Base-by-base conservation (phyloP, 2,888 invertebrate genomes). In the Drosophila meridiana region DNA sequence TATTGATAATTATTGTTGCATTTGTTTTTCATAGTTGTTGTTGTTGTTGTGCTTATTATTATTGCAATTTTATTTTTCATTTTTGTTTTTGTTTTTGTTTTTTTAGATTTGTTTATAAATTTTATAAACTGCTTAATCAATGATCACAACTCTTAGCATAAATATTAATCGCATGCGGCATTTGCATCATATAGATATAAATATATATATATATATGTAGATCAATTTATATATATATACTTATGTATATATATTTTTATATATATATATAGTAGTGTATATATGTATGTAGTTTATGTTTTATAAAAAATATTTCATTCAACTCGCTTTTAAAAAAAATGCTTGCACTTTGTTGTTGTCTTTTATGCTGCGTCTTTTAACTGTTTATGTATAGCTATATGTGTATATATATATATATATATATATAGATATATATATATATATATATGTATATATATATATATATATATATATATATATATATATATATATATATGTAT, bases 81-180 rank as follows among this genome's bases (percentile, higher is more conserved):
- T 69, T 76, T 60, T 42, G n/a, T 52, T 64, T 60, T 68, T 53
- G 1, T 58, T 67, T 62, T 59, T 80, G 73, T 66, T 67, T 79
- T 40, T 69, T 66, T 80, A 50, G 58, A 58, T 57, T 76, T 74
- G 80, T 80, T 86, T 87, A 79, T 78, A 68, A 69, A 66, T 69
- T 69, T 78, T 82, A 80, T 79, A 84, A 88, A 92, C 90, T 91
- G 89, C 93, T 93, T 92, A 93, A 91, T 92, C 91, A 92, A 93
- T 93, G 93, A 93, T 93, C 93, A 93, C 92, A 93, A 93, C 93
- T 93, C 93, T 93, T 93, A 93, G 87, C 80, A 89, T 89, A 89
- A 89, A 88, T 88, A 86, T 84, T 83, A 80, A 88, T 84, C 83
- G 83, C 86, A 80, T 86, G 83, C 83, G 88, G 89, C 86, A 84